Evolutionary conservation across 2,888 invertebrate genomes (phyloP).

Genomic region (Drosophila demipolita): DNA sequence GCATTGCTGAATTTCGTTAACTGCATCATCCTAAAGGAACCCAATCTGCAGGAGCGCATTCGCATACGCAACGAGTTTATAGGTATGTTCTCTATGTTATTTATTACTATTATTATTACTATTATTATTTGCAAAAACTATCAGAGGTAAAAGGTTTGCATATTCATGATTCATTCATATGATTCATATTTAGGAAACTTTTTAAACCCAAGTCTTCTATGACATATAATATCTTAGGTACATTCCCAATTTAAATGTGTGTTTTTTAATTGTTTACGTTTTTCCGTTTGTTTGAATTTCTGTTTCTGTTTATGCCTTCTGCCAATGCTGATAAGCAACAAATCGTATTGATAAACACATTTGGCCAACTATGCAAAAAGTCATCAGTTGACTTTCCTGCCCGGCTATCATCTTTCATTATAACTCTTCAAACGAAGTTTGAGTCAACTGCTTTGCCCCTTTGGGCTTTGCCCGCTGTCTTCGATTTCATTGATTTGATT

Average conservation of each 20-base stretch:
- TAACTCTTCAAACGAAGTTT: not conserved
- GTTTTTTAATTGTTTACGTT: slow-evolving; percentile 35
- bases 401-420: slow-evolving; percentile 1
- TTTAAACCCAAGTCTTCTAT: not conserved
- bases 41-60: slow-evolving; percentile 93
- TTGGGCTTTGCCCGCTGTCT: slow-evolving; percentile 59
- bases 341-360: slow-evolving; percentile 62
- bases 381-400: slow-evolving; percentile 55
- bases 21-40: slow-evolving; percentile 96
- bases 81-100: slow-evolving; percentile 86
- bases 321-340: slow-evolving; percentile 42
- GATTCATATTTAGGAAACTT: not conserved
- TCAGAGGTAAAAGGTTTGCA: not conserved
- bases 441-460: slow-evolving; percentile 36
- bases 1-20: slow-evolving; percentile 97
- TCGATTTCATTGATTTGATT: slow-evolving; percentile 78
- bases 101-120: not conserved
- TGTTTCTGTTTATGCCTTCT: slow-evolving; percentile 35
- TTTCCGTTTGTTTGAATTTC: slow-evolving; percentile 13
- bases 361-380: slow-evolving; percentile 61
- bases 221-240: not conserved
- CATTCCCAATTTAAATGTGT: not conserved
- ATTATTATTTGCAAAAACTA: not conserved
- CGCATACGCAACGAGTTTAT: slow-evolving; percentile 97
- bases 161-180: not conserved